Percentiles rank a stretch among this genome's conserved stretches.
These are phyloP conservation scores for Neoniphon sammara DNA, from an alignment of 2,797 vertebrate species.

Conservation along the genomic window DNA sequence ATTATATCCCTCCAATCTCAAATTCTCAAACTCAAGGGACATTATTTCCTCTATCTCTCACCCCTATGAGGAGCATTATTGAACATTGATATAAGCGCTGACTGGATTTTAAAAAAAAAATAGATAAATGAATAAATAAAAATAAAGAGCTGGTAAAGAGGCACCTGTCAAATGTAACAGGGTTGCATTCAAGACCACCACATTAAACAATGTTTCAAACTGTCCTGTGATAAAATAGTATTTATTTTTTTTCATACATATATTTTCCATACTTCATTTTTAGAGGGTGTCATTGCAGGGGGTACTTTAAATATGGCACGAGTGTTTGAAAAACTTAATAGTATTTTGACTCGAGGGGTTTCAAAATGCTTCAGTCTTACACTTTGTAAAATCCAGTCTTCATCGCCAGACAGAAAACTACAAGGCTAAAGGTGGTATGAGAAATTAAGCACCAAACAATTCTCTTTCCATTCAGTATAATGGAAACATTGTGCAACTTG, in stretches of 20 bases:
- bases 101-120: slow-evolving; percentile 39
- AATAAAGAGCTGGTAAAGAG: slow-evolving; percentile 34
- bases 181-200: slow-evolving; percentile 74
- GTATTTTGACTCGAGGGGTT: slow-evolving; percentile 70
- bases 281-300: slow-evolving; percentile 75
- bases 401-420: slow-evolving; percentile 76
- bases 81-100: slow-evolving; percentile 62
- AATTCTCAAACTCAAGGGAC: slow-evolving; percentile 37
- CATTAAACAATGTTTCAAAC: slow-evolving; percentile 76
- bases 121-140: slow-evolving; percentile 25
- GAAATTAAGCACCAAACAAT: slow-evolving; percentile 84
- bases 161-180: slow-evolving; percentile 56
- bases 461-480: slow-evolving; percentile 75
- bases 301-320: slow-evolving; percentile 71
- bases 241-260: slow-evolving; percentile 78
- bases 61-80: slow-evolving; percentile 54
- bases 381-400: slow-evolving; percentile 77
- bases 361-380: slow-evolving; percentile 71
- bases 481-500: slow-evolving; percentile 83
- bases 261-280: slow-evolving; percentile 56
- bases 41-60: slow-evolving; percentile 44
- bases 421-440: slow-evolving; percentile 83
- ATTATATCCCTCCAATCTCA: slow-evolving; percentile 45
- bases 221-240: slow-evolving; percentile 78
- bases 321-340: slow-evolving; percentile 67